These are phyloP conservation scores for Alosa alosa DNA, from an alignment of 2,113 vertebrate genomes.

Conservation along the genomic window DNA sequence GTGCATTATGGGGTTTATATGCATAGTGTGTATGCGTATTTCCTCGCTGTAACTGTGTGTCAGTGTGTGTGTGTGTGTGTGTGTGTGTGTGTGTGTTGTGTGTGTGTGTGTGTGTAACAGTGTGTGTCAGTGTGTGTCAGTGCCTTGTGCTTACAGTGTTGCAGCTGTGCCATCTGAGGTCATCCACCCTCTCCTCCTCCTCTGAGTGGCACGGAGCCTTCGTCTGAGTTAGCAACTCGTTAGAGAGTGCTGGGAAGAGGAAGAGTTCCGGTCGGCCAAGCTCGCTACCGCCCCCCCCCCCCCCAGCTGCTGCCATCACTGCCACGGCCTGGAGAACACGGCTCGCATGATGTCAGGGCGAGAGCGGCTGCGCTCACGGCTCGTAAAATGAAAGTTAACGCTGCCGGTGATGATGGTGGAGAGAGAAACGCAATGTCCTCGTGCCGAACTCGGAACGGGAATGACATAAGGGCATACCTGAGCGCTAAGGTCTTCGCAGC, in stretches of 20 bases:
- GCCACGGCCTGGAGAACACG: background rate
- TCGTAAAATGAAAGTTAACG: slow-evolving; percentile 17
- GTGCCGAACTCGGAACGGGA: background rate
- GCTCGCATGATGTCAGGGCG: background rate
- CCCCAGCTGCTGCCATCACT: no score
- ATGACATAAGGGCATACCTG: slow-evolving; percentile 44
- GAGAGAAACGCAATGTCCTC: slow-evolving; percentile 31
- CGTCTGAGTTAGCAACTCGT: background rate
- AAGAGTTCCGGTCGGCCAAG: background rate
- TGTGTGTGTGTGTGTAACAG: background rate
- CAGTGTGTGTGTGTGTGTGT: background rate
- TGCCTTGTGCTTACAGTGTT: background rate
- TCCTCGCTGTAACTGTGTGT: no score
- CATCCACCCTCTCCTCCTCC: background rate
- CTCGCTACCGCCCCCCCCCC: background rate
- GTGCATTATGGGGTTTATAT: no score
- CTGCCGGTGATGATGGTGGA: background rate
- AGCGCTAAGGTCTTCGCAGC: slow-evolving; percentile 39
- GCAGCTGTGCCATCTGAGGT: slow-evolving; percentile 1
- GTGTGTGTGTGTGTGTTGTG: background rate
- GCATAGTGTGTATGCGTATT: no score
- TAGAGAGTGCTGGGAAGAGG: background rate
- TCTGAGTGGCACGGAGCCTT: background rate
- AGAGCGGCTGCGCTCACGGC: background rate
- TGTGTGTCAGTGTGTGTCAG: background rate